phyloP scores from a whole-genome alignment of 2,113 vertebrate species.

The Misgurnus mizolepis region DNA sequence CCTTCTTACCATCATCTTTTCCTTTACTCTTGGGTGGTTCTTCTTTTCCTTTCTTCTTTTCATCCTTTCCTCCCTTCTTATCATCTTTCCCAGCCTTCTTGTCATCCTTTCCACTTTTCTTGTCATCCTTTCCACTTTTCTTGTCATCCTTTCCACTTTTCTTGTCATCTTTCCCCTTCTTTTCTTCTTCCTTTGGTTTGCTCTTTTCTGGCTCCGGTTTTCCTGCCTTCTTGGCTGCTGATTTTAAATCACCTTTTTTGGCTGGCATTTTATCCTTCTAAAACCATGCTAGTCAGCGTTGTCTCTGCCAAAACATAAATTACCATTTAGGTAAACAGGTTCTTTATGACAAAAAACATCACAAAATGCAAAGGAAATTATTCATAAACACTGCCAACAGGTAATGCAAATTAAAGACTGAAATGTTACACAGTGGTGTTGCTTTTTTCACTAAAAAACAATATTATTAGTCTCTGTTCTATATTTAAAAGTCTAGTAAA shows the following conservation, averaged over 20 bases:
- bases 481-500: no score
- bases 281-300: constrained; percentile 64
- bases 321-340: not conserved
- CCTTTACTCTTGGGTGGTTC: constrained; percentile 69
- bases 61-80: constrained; percentile 69
- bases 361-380: not conserved
- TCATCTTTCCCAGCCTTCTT: constrained; percentile 71
- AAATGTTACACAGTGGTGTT: no score
- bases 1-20: constrained; percentile 75
- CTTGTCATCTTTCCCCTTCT: constrained; percentile 58
- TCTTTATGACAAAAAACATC: not conserved
- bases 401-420: not conserved
- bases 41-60: constrained; percentile 70
- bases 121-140: constrained; percentile 51
- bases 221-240: constrained; percentile 65
- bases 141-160: constrained; percentile 49
- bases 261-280: constrained; percentile 72
- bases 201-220: constrained; percentile 61
- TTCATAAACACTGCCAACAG: not conserved
- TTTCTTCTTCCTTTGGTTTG: constrained; percentile 72
- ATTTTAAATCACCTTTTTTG: constrained; percentile 78
- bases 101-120: constrained; percentile 62
- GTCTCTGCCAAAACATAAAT: constrained; percentile 30
- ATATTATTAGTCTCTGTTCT: no score
- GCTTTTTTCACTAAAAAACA: no score